These are phyloP conservation scores for Pandemis corylana DNA, from an alignment of 2,888 invertebrate genomes.

Conservation along the genomic window DNA sequence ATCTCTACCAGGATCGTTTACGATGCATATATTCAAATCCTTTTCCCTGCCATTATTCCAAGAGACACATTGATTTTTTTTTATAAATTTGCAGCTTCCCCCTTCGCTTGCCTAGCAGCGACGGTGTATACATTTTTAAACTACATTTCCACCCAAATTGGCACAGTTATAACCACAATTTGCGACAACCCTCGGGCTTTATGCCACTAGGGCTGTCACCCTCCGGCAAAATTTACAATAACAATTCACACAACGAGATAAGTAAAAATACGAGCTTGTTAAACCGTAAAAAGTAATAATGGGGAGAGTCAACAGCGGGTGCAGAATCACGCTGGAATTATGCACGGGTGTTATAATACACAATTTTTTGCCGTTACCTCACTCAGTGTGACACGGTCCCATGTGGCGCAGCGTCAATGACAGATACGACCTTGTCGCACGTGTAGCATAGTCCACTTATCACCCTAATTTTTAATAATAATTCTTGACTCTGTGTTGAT, in stretches of 20 bases:
- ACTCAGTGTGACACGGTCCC: constrained; percentile 1
- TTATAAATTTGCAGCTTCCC: not conserved
- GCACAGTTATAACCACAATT: constrained; percentile 50
- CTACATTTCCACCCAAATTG: constrained; percentile 37
- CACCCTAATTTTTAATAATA: constrained; percentile 42
- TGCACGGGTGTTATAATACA: constrained; percentile 63
- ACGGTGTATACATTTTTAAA: constrained; percentile 31
- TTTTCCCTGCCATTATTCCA: not conserved
- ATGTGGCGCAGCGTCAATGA: not conserved
- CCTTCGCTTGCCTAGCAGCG: not conserved
- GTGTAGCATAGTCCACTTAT: constrained; percentile 27
- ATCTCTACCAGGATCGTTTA: not conserved
- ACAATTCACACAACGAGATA: constrained; percentile 82
- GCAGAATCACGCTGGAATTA: constrained; percentile 67
- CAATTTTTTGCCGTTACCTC: constrained; percentile 22
- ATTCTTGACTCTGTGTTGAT: constrained; percentile 40
- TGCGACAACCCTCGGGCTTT: constrained; percentile 49
- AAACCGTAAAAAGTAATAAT: constrained; percentile 84
- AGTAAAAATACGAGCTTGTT: constrained; percentile 83
- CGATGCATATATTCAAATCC: constrained; percentile 2
- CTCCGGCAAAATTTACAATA: constrained; percentile 71
- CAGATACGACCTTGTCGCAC: constrained; percentile 14
- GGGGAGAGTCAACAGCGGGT: constrained; percentile 82
- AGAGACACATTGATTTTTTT: not conserved
- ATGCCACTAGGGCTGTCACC: constrained; percentile 61